These are phyloP conservation scores for Alethe diademata DNA, from an alignment of 2,113 vertebrate species.

Conservation along the genomic window DNA sequence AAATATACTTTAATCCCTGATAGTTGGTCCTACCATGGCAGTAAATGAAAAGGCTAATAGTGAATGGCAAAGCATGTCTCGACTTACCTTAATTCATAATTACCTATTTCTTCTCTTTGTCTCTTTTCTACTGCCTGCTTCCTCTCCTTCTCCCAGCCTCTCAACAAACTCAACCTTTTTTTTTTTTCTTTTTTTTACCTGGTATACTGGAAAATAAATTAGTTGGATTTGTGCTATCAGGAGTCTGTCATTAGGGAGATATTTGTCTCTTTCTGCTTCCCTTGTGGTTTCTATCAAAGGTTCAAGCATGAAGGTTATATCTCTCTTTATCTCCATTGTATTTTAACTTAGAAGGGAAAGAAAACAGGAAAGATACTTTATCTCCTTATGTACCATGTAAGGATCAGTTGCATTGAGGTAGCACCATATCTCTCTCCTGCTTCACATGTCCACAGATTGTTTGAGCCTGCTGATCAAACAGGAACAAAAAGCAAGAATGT, in stretches of 20 bases:
- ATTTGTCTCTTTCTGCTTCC: constrained; percentile 59
- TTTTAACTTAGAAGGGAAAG: constrained; percentile 34
- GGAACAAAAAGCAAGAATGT: not conserved
- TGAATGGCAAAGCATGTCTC: not conserved
- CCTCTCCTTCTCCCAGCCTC: not conserved
- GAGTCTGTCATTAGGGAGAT: constrained; percentile 48
- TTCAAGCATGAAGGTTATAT: constrained; percentile 28
- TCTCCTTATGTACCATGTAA: constrained; percentile 10
- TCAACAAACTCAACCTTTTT: not conserved
- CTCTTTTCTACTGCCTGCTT: not conserved
- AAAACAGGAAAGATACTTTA: constrained; percentile 57
- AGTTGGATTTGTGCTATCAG: constrained; percentile 59
- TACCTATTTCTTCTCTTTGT: not conserved
- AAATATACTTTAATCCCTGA: not conserved
- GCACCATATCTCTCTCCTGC: not conserved
- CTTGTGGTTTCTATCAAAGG: constrained; percentile 56
- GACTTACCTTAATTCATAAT: not conserved
- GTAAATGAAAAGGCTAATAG: not conserved
- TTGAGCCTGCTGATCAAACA: not conserved
- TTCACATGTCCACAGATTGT: not conserved
- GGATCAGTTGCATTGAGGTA: not conserved
- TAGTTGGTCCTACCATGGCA: not conserved
- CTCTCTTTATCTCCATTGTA: constrained; percentile 49
- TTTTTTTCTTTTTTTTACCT: not conserved
- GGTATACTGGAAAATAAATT: constrained; percentile 55